phyloP scores from a whole-genome alignment of 2,113 vertebrate species.

The Muntiacus reevesi region DNA sequence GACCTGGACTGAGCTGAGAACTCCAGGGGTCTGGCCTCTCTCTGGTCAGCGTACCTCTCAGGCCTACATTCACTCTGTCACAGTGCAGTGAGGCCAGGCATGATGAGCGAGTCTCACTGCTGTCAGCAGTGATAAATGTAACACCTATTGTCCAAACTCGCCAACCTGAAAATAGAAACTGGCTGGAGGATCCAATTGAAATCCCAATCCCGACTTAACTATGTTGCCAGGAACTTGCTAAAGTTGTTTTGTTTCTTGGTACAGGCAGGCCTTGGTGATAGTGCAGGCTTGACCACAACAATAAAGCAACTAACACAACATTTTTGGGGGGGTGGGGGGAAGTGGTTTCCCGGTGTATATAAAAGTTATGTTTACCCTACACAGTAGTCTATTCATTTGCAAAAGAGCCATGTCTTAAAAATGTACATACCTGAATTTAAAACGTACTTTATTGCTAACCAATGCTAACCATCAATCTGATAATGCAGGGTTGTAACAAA shows the following conservation, averaged over 20 bases:
- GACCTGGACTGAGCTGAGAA: background rate
- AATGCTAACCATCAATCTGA: background rate
- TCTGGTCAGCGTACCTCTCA: background rate
- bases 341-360: background rate
- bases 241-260: background rate
- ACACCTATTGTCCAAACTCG: background rate
- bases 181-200: background rate
- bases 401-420: background rate
- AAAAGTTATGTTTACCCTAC: background rate
- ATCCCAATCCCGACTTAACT: background rate
- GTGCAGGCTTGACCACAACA: background rate
- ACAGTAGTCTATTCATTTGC: background rate
- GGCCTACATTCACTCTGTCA: background rate
- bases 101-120: background rate
- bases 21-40: background rate
- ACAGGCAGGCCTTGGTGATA: background rate
- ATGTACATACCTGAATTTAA: background rate
- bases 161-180: background rate
- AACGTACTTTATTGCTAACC: background rate
- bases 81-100: background rate
- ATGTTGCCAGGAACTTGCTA: background rate
- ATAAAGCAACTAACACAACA: background rate
- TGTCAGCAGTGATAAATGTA: background rate
- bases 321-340: accelerated
- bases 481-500: background rate